These are phyloP conservation scores for Emmelina monodactyla DNA, from an alignment of 2,888 invertebrate species.

Conservation along the genomic window DNA sequence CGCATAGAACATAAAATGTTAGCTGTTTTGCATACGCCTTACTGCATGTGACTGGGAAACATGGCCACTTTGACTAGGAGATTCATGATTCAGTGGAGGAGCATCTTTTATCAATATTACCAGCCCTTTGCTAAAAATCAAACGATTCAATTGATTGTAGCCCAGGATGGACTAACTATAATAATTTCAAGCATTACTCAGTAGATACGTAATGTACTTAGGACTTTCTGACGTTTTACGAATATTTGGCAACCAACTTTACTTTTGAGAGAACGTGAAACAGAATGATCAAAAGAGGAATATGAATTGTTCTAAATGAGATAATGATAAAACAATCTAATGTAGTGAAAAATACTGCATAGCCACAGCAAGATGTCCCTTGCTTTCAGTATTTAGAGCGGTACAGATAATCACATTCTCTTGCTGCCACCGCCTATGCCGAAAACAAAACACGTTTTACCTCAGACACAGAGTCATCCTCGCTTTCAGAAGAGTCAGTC, in stretches of 20 bases:
- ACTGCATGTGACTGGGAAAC: conserved; percentile 62
- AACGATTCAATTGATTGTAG: conserved; percentile 49
- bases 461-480: conserved; percentile 96
- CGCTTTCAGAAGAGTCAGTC: conserved; percentile 94
- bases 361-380: conserved; percentile 71
- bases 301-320: no score
- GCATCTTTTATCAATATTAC: conserved; percentile 19
- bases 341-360: conserved; percentile 7
- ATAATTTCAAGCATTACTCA: conserved; percentile 61
- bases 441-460: conserved; percentile 74
- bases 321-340: no score
- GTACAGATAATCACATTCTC: conserved; percentile 65
- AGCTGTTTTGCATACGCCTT: conserved; percentile 34
- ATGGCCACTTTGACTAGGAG: conserved; percentile 60
- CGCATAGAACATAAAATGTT: conserved; percentile 35
- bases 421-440: conserved; percentile 60
- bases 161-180: conserved; percentile 50
- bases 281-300: no score
- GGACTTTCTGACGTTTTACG: conserved; percentile 66
- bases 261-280: conserved; percentile 49
- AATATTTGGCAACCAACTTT: conserved; percentile 63
- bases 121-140: conserved; percentile 35
- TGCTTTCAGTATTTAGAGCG: conserved; percentile 66
- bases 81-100: conserved; percentile 36
- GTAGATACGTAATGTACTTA: conserved; percentile 60